Evolutionary conservation across 2,797 vertebrate species (phyloP).

Genomic region (Gymnoscopelus braueri): DNA sequence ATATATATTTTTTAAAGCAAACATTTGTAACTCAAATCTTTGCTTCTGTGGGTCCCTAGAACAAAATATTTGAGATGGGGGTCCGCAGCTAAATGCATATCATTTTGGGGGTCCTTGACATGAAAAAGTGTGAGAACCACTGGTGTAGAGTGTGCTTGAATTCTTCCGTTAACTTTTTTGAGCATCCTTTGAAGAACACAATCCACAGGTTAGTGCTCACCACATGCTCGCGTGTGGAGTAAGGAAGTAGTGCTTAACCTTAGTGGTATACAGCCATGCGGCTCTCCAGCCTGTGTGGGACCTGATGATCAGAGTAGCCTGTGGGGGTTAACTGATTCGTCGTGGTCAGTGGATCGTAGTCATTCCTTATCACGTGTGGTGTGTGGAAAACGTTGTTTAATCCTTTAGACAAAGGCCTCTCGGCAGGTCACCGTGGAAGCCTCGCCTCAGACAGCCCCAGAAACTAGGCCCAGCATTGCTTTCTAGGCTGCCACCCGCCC

Average conservation of each 20-base stretch:
- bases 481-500: constrained; percentile 48
- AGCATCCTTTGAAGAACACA: not conserved
- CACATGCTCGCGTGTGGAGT: not conserved
- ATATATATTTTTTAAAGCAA: too few relatives aligned
- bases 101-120: too few relatives aligned
- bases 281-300: constrained; percentile 14
- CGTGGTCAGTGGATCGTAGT: constrained; percentile 43
- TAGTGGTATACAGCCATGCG: constrained; percentile 6
- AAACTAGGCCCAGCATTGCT: constrained; percentile 46
- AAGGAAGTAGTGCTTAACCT: constrained; percentile 2
- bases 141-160: not conserved
- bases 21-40: too few relatives aligned
- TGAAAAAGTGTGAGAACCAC: too few relatives aligned
- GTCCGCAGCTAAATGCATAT: too few relatives aligned
- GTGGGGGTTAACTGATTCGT: constrained; percentile 42
- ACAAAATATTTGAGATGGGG: too few relatives aligned
- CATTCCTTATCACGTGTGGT: constrained; percentile 57
- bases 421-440: constrained; percentile 12
- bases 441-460: constrained; percentile 48
- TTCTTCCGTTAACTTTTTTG: not conserved
- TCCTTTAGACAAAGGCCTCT: constrained; percentile 53
- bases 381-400: constrained; percentile 61
- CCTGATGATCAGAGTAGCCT: constrained; percentile 46
- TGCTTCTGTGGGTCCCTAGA: too few relatives aligned
- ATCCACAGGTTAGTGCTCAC: constrained; percentile 3